Evolutionary conservation across 2,113 vertebrate genomes (phyloP), one percentile per base, ranked within the genome.

Genomic region (Dipodomys stephensi): DNA sequence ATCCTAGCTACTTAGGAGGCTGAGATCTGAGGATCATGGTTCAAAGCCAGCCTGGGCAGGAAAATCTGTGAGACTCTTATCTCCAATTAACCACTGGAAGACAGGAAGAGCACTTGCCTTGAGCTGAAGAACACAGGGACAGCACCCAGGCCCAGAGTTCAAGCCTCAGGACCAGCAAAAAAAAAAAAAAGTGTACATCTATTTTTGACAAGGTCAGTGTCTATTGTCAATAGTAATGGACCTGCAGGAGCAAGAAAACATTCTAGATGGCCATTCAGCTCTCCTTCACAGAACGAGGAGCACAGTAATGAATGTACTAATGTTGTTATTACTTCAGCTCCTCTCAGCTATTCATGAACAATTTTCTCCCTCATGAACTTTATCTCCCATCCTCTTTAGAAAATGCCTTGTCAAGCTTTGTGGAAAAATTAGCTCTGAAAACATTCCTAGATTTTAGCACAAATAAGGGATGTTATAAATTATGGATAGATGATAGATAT

Each of bases 271-370:
- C 77, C 67, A 35, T 49, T 30, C 28, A 68, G 16, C 44, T 95
- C 60, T 94, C 83, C 96, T 96, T 95, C 89, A 95, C 87, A 86
- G 78, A 60, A 72, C 11, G 2, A 18, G 81, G 89, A 91, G 23
- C 93, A 96, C 60, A 39, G 9, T 68, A 78, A 94, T 82, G 32
- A 83, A 84, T 46, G 30, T 5, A 8, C 65, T 89, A 79, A 60
- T 69, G 64, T 62, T 88, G 95, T 96, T 82, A 93, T 91, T 87
- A 92, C 76, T 79, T 69, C 49, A 88, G 77, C 88, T 81, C 44
- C 49, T 92, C 68, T 93, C 89, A 74, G 39, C 69, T 94, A 87
- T 87, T 97, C 92, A 94, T 76, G 83, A 92, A 32, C 72, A 91
- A 68, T 88, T 96, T 64, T 9, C 65, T 32, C 74, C 46, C 20